Conservation (phyloP, 2,888 invertebrate genomes). For the Tenthredo scrophulariae region DNA sequence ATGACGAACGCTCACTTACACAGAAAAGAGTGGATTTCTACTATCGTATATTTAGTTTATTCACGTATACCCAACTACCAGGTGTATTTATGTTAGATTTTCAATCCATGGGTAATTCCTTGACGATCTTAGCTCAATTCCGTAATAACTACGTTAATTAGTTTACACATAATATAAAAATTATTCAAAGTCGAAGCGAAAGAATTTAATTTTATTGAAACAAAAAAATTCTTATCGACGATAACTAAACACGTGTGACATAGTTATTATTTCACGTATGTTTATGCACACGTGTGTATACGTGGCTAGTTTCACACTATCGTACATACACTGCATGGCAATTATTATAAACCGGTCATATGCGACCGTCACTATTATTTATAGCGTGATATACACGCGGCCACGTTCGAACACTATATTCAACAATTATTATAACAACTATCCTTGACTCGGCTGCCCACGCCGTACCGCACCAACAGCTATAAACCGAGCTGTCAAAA, state of each 20-base stretch:
- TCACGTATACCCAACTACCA: not conserved
- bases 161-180: no score
- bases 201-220: no score
- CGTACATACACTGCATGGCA: not conserved
- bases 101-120: not conserved
- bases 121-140: no score
- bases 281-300: not conserved
- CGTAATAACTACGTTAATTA: no score
- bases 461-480: constrained; percentile 22
- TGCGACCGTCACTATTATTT: constrained; percentile 42
- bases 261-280: not conserved
- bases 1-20: constrained; percentile 26
- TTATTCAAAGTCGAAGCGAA: no score
- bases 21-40: not conserved
- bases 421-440: constrained; percentile 46
- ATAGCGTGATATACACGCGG: constrained; percentile 21
- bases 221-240: not conserved
- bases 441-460: constrained; percentile 46
- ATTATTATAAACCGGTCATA: constrained; percentile 42
- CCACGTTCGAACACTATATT: constrained; percentile 24
- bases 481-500: constrained; percentile 40
- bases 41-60: not conserved
- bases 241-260: not conserved
- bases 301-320: not conserved
- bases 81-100: not conserved